Conservation (phyloP, 2,888 invertebrate genomes). For the Candidula unifasciata region DNA sequence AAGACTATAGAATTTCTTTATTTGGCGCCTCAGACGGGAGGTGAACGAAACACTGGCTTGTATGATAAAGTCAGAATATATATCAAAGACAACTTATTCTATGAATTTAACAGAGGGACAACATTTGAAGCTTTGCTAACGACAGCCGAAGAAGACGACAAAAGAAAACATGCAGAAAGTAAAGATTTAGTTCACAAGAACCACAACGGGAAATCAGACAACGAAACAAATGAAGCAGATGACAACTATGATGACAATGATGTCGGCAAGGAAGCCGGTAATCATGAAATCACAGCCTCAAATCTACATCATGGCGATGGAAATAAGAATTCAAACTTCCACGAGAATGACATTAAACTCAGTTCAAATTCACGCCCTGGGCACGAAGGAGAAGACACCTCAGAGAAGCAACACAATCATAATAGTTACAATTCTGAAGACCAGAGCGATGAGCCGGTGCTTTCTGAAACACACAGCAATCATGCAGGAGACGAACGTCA, state of each 20-base stretch:
- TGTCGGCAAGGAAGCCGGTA: neutral
- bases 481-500: neutral
- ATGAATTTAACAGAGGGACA: conserved; percentile 38
- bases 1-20: conserved; percentile 41
- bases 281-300: neutral
- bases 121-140: conserved; percentile 23
- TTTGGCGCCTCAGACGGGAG: neutral
- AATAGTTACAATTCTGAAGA: conserved; percentile 15
- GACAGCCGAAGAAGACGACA: conserved; percentile 31
- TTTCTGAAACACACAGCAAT: neutral
- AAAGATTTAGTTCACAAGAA: neutral
- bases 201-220: neutral
- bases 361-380: neutral
- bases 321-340: neutral
- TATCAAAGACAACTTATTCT: conserved; percentile 32
- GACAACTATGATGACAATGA: neutral
- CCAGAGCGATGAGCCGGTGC: neutral
- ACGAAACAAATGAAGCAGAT: neutral
- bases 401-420: conserved; percentile 14
- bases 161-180: neutral
- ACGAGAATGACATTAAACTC: conserved; percentile 4
- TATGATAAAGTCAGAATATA: conserved; percentile 32
- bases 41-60: neutral
- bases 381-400: too few species aligned
- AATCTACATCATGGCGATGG: neutral